Percentiles rank a stretch among this genome's conserved stretches.
Conservation (phyloP, 2,797 vertebrate genomes). For the Gymnoscopelus braueri region DNA sequence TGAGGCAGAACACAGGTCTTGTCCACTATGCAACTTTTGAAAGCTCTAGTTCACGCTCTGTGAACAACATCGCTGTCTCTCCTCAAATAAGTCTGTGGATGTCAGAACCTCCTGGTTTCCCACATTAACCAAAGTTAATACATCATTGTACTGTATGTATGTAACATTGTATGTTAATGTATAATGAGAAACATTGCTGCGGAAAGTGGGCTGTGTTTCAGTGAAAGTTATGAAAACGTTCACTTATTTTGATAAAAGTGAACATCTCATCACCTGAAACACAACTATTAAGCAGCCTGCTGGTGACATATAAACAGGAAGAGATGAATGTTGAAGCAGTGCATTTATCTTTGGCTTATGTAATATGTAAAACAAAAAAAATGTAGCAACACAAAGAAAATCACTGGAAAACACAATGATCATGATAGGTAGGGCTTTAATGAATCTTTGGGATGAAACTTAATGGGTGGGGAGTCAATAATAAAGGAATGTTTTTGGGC, state of each 20-base stretch:
- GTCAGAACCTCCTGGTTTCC: too few species aligned
- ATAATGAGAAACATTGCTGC: too few species aligned
- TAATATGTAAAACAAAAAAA: slow-evolving; percentile 31
- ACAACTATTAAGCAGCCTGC: slow-evolving; percentile 34
- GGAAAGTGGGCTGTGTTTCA: too few species aligned
- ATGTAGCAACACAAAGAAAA: slow-evolving; percentile 40
- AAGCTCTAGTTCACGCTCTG: background rate
- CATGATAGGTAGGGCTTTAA: slow-evolving; percentile 63
- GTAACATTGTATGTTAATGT: too few species aligned
- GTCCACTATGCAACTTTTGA: background rate
- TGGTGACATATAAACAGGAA: slow-evolving; percentile 37
- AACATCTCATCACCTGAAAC: too few species aligned
- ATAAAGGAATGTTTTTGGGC: slow-evolving; percentile 16
- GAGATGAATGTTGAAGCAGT: slow-evolving; percentile 46
- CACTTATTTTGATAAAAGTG: too few species aligned
- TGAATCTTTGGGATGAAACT: slow-evolving; percentile 54
- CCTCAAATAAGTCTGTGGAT: too few species aligned
- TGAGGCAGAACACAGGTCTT: background rate
- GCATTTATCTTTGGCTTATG: slow-evolving; percentile 65
- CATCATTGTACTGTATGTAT: too few species aligned
- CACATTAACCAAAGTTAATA: too few species aligned
- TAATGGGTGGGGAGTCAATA: slow-evolving; percentile 14
- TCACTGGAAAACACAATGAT: slow-evolving; percentile 55
- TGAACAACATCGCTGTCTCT: slow-evolving; percentile 10
- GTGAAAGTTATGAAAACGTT: too few species aligned